Evolutionary conservation across 92 coral and sea anemone species (phyloP).

Genomic region (Pocillopora meandrina): DNA sequence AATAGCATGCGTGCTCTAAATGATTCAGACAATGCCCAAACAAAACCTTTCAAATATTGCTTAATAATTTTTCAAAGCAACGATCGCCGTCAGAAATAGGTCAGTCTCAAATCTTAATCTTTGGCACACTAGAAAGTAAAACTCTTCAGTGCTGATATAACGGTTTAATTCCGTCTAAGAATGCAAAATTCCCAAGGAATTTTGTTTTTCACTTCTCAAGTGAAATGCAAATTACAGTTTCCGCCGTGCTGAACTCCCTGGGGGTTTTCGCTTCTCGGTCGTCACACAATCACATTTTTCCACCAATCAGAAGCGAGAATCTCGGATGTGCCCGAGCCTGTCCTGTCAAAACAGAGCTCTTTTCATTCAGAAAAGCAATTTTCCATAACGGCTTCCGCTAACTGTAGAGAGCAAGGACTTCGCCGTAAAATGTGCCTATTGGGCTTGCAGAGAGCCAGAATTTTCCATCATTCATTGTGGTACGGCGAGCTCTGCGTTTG

Average conservation of each 20-base stretch:
- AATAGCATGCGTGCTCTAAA: background rate
- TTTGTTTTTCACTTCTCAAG: conserved; percentile 3
- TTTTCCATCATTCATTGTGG: background rate
- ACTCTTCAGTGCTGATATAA: background rate
- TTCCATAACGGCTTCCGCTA: too few relatives aligned
- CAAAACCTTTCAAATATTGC: background rate
- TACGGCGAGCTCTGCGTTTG: conserved; percentile 10
- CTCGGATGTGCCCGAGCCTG: conserved; percentile 27
- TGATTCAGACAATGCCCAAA: background rate
- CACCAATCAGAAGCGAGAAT: conserved; percentile 27
- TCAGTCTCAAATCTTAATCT: background rate
- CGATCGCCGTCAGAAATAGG: background rate
- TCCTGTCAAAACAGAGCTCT: conserved; percentile 29
- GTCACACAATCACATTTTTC: conserved; percentile 17
- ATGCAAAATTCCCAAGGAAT: conserved; percentile 31
- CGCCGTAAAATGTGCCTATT: background rate
- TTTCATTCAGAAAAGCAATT: background rate
- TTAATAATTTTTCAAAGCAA: background rate
- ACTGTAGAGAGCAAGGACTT: too few relatives aligned
- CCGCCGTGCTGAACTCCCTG: conserved; percentile 20
- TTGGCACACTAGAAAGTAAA: background rate
- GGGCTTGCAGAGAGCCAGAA: background rate
- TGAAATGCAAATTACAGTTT: conserved; percentile 12
- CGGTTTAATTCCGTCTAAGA: background rate
- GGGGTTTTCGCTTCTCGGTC: background rate